A percentile compares a stretch with the other conserved stretches of the same genome.
Evolutionary conservation across 2,797 vertebrate genomes (phyloP).

Genomic region (Caiman crocodilus): DNA sequence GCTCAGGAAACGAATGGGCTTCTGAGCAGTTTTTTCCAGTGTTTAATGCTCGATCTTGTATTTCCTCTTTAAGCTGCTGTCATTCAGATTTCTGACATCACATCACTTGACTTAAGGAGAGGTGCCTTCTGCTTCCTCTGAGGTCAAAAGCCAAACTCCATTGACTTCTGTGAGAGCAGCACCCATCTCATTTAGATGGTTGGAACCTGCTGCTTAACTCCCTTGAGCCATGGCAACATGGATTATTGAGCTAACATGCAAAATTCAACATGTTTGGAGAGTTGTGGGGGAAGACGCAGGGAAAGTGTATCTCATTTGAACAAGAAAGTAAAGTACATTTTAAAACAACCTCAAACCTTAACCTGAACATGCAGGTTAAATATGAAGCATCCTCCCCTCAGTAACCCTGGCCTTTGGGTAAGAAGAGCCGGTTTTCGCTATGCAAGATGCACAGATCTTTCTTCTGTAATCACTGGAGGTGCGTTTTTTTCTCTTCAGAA

Average conservation of each 20-base stretch:
- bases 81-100: background rate
- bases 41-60: background rate
- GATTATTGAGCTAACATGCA: background rate
- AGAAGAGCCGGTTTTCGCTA: background rate
- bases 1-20: background rate
- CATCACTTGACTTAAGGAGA: background rate
- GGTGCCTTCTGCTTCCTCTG: background rate
- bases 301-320: background rate
- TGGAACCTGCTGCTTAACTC: background rate
- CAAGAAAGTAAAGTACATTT: background rate
- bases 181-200: accelerated
- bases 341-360: background rate
- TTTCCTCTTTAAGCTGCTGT: background rate
- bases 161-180: background rate
- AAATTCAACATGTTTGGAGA: background rate
- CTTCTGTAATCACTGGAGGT: background rate
- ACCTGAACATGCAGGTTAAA: background rate
- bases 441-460: background rate
- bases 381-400: background rate
- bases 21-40: background rate
- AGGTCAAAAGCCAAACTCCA: background rate
- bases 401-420: background rate
- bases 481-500: background rate
- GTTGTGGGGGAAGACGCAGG: background rate
- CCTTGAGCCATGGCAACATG: background rate